Evolutionary conservation across 1,140 invertebrate species (phyloP).

Genomic region (Tetraneura akinire): DNA sequence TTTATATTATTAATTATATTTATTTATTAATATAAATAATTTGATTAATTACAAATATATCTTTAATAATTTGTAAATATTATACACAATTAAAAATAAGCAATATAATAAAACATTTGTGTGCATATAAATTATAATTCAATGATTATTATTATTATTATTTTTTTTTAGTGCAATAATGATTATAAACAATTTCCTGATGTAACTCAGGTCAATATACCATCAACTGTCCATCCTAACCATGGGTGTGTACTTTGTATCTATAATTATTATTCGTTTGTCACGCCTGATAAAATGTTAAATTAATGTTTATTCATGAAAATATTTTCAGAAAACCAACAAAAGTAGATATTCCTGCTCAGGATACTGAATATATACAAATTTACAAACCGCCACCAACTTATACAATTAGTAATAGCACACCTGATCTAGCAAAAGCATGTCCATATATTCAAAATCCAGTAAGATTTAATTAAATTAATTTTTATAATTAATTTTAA

Average conservation of each 20-base stretch:
- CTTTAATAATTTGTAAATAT: too few relatives aligned
- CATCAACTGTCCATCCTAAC: slow-evolving; percentile 16
- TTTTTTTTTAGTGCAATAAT: slow-evolving; percentile 34
- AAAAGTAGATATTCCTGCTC: slow-evolving; percentile 52
- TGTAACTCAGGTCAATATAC: slow-evolving; percentile 41
- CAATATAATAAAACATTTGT: background rate
- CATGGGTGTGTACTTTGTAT: slow-evolving; percentile 48
- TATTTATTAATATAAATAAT: too few relatives aligned
- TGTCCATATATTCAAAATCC: slow-evolving; percentile 44
- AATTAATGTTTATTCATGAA: slow-evolving; percentile 52
- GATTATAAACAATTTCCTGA: slow-evolving; percentile 50
- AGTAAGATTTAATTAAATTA: slow-evolving; percentile 5
- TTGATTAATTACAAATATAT: too few relatives aligned
- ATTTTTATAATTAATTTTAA: background rate
- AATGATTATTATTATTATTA: background rate
- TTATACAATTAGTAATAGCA: slow-evolving; percentile 77
- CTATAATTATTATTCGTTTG: slow-evolving; percentile 38
- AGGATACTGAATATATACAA: slow-evolving; percentile 58
- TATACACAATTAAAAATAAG: background rate
- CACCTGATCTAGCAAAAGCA: slow-evolving; percentile 71
- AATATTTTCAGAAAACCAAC: slow-evolving; percentile 55
- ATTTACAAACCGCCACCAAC: slow-evolving; percentile 81
- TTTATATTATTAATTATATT: too few relatives aligned
- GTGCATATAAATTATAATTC: background rate
- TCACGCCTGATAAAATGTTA: background rate